Conservation (phyloP, 1,140 invertebrate genomes). For the Tribolium madens region DNA sequence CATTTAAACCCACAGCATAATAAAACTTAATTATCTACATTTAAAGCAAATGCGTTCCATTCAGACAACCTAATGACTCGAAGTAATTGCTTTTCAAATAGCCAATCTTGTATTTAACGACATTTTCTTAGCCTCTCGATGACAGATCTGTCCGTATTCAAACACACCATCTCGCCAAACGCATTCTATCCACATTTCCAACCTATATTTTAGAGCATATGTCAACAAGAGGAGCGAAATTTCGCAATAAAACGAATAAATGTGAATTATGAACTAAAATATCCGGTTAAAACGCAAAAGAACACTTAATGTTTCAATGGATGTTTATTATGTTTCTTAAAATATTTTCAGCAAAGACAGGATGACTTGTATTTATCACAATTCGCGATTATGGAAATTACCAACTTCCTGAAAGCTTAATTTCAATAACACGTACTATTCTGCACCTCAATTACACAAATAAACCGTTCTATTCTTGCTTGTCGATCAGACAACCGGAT, state of each 20-base stretch:
- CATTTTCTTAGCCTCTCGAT: not conserved
- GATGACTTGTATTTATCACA: too few relatives aligned
- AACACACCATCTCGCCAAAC: not conserved
- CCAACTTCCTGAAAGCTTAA: too few relatives aligned
- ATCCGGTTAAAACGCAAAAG: slow-evolving; percentile 17
- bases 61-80: not conserved
- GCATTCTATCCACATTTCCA: not conserved
- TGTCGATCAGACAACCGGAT: not conserved
- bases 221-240: slow-evolving; percentile 7
- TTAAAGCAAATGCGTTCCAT: not conserved
- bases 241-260: slow-evolving; percentile 13
- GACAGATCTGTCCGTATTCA: slow-evolving; percentile 8
- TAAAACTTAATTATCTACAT: not conserved
- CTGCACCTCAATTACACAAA: not conserved
- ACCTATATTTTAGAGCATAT: not conserved
- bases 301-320: slow-evolving; percentile 7
- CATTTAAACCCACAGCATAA: not conserved
- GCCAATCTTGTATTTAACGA: slow-evolving; percentile 18
- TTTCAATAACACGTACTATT: too few relatives aligned
- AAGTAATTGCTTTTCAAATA: slow-evolving; percentile 12
- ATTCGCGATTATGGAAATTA: too few relatives aligned
- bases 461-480: slow-evolving; percentile 1
- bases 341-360: too few relatives aligned
- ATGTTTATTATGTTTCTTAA: not conserved
- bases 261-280: slow-evolving; percentile 22